A percentile compares a stretch with the other conserved stretches of the same genome.
phyloP scores from a whole-genome alignment of 2,113 vertebrate species.

The Aythya baeri region DNA sequence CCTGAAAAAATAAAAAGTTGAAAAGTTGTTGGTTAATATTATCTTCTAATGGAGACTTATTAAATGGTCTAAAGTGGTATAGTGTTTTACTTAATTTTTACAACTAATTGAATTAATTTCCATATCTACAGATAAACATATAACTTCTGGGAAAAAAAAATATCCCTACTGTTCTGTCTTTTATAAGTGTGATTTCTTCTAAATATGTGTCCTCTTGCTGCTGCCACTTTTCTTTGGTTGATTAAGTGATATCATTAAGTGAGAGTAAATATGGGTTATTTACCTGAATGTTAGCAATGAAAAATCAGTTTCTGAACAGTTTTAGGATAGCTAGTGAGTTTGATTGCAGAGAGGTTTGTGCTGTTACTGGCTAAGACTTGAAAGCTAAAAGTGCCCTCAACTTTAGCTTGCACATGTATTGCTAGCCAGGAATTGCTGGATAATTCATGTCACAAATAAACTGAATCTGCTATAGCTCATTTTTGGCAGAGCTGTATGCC shows the following conservation, averaged over 20 bases:
- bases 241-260: neutral
- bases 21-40: neutral
- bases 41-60: neutral
- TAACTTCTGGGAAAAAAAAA: neutral
- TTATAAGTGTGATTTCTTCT: neutral
- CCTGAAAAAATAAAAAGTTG: neutral
- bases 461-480: neutral
- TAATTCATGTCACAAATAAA: neutral
- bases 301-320: neutral
- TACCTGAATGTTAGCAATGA: neutral
- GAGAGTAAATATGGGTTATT: neutral
- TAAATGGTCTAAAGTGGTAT: neutral
- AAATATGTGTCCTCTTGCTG: neutral
- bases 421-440: neutral
- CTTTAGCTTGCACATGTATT: neutral
- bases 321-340: neutral
- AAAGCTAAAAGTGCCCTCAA: neutral
- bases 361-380: neutral
- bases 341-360: neutral
- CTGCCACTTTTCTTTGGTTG: neutral
- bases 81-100: slow-evolving; percentile 1
- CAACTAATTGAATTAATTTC: neutral
- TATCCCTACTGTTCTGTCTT: neutral
- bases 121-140: neutral
- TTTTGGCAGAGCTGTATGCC: neutral